A percentile compares a stretch with the other conserved stretches of the same genome.
Evolutionary conservation across 2,113 vertebrate genomes (phyloP).

Genomic region (Rhabdomys dilectus): DNA sequence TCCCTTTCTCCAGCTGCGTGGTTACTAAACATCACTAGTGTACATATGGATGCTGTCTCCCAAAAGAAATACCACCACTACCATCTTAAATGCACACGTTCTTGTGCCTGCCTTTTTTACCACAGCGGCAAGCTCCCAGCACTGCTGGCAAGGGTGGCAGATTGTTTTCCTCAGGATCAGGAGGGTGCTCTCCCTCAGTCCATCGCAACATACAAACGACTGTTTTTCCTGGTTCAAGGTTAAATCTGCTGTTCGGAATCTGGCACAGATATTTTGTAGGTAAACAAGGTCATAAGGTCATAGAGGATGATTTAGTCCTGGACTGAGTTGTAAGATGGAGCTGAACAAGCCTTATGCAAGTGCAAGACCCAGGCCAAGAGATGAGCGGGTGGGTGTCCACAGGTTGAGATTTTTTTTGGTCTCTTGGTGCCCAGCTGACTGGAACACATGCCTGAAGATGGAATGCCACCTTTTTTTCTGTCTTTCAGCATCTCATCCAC

Average conservation of each 20-base stretch:
- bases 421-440: not conserved
- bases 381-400: not conserved
- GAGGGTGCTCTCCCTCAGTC: not conserved
- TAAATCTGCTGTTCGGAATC: not conserved
- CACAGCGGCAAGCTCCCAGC: not conserved
- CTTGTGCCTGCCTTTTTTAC: not conserved
- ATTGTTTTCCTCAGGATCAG: not conserved
- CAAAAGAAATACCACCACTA: not conserved
- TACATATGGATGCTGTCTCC: too few species aligned
- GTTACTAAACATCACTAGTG: rapidly evolving
- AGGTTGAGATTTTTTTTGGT: not conserved
- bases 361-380: not conserved
- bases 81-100: not conserved
- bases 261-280: not conserved
- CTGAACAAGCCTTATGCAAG: not conserved
- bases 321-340: not conserved
- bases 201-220: not conserved
- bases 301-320: not conserved
- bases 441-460: rapidly evolving
- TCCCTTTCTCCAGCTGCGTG: rapidly evolving
- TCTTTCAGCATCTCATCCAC: not conserved
- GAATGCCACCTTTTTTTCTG: not conserved
- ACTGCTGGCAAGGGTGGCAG: not conserved
- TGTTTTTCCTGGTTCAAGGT: not conserved
- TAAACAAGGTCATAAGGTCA: not conserved